phyloP scores from a whole-genome alignment of 2,888 invertebrate genomes.

The Ethmia dodecea region DNA sequence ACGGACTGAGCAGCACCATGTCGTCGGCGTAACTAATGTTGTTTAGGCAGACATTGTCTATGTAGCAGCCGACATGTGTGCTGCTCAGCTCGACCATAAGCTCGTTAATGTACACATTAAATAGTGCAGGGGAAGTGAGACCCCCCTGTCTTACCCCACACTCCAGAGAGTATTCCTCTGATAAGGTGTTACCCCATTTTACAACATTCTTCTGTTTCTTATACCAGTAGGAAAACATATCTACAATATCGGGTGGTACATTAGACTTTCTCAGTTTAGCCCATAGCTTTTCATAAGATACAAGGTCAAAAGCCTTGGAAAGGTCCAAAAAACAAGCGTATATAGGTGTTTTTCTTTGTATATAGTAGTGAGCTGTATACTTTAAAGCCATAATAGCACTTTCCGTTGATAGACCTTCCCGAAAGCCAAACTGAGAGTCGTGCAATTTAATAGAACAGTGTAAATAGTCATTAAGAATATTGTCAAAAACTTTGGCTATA shows the following conservation, averaged over 20 bases:
- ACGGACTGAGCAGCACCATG: constrained; percentile 11
- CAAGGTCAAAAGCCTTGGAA: constrained; percentile 1
- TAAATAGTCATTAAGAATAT: constrained; percentile 4
- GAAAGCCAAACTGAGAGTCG: constrained; percentile 3
- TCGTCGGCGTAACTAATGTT: constrained; percentile 10
- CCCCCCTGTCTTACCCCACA: constrained; percentile 23
- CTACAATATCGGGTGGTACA: background rate
- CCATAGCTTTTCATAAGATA: background rate
- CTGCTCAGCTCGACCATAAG: constrained; percentile 18
- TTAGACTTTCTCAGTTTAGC: background rate
- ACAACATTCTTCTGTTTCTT: constrained; percentile 13
- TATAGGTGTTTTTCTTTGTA: background rate
- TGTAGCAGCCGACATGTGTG: no score
- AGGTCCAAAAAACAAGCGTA: background rate
- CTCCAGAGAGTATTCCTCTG: constrained; percentile 13
- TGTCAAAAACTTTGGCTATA: constrained; percentile 7
- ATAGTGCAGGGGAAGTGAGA: constrained; percentile 18
- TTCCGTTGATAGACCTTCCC: constrained; percentile 1
- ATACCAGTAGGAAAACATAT: constrained; percentile 11
- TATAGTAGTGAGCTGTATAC: background rate
- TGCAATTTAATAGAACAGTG: background rate
- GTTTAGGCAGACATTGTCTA: no score
- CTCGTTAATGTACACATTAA: constrained; percentile 17
- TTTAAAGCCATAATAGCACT: constrained; percentile 1
- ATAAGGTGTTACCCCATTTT: constrained; percentile 11